phyloP scores from a whole-genome alignment of 2,113 vertebrate genomes.

The Bagarius yarrelli region DNA sequence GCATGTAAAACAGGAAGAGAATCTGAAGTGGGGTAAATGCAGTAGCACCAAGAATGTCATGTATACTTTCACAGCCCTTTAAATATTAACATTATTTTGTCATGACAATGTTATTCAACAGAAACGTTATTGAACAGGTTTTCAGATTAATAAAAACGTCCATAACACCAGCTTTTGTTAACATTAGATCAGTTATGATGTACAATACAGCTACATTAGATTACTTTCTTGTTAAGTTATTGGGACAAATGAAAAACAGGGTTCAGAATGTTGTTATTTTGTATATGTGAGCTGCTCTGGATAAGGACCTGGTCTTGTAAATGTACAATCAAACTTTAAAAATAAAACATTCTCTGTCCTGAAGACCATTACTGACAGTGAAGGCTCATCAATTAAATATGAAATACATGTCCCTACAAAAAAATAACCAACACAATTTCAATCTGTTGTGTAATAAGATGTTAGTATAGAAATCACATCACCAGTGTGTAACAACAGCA shows the following conservation, averaged over 20 bases:
- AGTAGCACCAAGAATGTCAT: too few species aligned
- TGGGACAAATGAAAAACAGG: too few species aligned
- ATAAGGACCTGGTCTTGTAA: too few species aligned
- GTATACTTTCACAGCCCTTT: background rate
- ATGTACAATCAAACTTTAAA: too few species aligned
- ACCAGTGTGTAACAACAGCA: background rate
- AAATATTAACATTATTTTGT: background rate
- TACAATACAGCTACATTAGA: background rate
- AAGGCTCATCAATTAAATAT: background rate
- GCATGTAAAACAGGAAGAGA: background rate
- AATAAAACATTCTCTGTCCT: background rate
- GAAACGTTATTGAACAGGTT: too few species aligned
- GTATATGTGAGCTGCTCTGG: too few species aligned
- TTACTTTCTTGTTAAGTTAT: background rate
- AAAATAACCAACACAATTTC: background rate
- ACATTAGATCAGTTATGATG: background rate
- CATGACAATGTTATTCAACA: background rate
- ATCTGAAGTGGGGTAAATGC: background rate
- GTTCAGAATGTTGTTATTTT: too few species aligned
- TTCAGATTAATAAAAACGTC: background rate
- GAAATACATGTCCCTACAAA: background rate
- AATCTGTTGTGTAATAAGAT: background rate
- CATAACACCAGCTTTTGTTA: background rate
- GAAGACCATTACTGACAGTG: background rate
- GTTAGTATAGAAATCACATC: background rate